Base-by-base conservation (phyloP, 2,888 invertebrate species). In the Mimachlamys varia region DNA sequence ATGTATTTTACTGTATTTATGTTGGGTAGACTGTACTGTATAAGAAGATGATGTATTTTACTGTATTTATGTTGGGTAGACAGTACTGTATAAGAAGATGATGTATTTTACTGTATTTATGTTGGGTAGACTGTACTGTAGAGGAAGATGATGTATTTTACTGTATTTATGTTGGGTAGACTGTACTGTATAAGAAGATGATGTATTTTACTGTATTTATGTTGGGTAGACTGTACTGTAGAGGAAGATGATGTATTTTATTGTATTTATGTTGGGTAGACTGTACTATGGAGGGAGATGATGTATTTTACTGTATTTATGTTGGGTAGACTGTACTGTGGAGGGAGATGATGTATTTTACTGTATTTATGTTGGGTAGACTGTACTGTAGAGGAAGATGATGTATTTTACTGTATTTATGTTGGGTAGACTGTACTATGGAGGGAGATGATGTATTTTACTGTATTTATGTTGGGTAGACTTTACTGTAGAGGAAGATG, bases 121-220 rank as follows among this genome's bases (percentile, higher is more conserved):
- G 17, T 53, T 13, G 5, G 13, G 53, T 53, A 88, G 88, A 33
- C 19, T 95, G 95, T 90, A 91, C 87, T 2, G 93, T 95, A 0
- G 97, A 98, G 93, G 91, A 93, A n/a, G 98, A 98, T 94, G 98
- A 98, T 17, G 53, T 53, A 53, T 53, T 17, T 13, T 53, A 53
- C 13, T 53, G 53, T 53, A 53, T 19, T 19, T 2, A 19, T 13
- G 17, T 53, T 13, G 5, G 13, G 53, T 53, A 88, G 88, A 33
- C 19, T 95, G 95, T 90, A 91, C 87, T 2, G 93, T 95, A 0
- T 97, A 98, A 93, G 91, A 93, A n/a, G 98, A 98, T 94, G 98
- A 98, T 17, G 53, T 53, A 53, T 53, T 17, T 13, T 53, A 53
- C 13, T 53, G 53, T 53, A 53, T 19, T 19, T 2, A 19, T 13